Percentiles rank a stretch among this genome's conserved stretches.
These are phyloP conservation scores for Apoda limacodes DNA, from an alignment of 2,888 invertebrate genomes.

Conservation along the genomic window DNA sequence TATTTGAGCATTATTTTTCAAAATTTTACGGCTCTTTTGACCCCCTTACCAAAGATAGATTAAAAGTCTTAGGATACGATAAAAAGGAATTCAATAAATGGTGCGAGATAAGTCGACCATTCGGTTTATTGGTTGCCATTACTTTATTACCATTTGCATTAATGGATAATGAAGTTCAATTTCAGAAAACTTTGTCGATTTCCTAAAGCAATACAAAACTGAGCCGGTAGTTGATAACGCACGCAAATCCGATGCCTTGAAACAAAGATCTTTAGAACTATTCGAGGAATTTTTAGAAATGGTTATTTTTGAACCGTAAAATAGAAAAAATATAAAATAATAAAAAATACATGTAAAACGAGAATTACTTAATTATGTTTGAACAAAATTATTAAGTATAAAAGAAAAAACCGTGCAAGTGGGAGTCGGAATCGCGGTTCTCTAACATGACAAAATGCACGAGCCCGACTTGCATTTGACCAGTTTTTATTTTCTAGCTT, in stretches of 20 bases:
- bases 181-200: background rate
- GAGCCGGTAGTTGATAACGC: background rate
- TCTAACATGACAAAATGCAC: too few species aligned
- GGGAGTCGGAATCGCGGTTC: too few species aligned
- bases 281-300: background rate
- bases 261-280: background rate
- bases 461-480: too few species aligned
- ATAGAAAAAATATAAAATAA: too few species aligned
- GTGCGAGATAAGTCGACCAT: background rate
- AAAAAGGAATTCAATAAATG: background rate
- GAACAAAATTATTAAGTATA: too few species aligned
- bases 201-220: background rate
- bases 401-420: too few species aligned
- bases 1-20: constrained; percentile 34
- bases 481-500: too few species aligned
- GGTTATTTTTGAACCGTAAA: background rate
- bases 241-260: background rate
- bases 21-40: constrained; percentile 29
- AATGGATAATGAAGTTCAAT: background rate
- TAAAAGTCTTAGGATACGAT: constrained; percentile 20
- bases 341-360: too few species aligned
- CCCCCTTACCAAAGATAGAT: constrained; percentile 24
- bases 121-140: background rate
- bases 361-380: too few species aligned
- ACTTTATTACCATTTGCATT: background rate